Evolutionary conservation across 2,113 vertebrate genomes (phyloP).

Genomic region (Bubo scandiacus): DNA sequence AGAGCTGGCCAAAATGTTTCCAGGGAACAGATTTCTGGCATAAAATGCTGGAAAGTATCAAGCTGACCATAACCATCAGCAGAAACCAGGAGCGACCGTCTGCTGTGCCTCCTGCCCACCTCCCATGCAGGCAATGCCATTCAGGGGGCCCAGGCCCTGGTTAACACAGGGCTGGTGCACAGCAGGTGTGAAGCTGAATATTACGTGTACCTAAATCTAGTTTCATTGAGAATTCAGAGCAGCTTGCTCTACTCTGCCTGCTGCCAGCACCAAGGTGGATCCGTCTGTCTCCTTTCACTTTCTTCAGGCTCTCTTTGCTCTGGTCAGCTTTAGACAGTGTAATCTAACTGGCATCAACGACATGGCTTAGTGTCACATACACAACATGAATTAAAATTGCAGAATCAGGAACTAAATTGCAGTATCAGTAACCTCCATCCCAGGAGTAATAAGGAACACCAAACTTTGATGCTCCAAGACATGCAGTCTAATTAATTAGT

Average conservation of each 20-base stretch:
- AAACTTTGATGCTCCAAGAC: neutral
- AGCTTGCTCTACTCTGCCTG: neutral
- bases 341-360: neutral
- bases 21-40: neutral
- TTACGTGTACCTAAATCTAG: neutral
- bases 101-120: neutral
- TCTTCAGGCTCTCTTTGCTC: neutral
- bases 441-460: neutral
- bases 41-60: neutral
- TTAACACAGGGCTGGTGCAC: neutral
- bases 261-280: neutral
- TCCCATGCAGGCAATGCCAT: neutral
- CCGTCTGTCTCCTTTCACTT: neutral
- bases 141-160: accelerated
- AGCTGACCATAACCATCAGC: neutral
- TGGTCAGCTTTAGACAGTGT: neutral
- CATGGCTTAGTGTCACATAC: accelerated
- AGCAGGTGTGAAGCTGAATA: neutral
- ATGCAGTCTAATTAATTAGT: neutral
- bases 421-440: neutral
- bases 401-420: neutral
- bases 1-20: neutral
- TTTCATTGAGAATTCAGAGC: neutral
- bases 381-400: neutral
- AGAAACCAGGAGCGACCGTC: neutral